Evolutionary conservation across 2,113 vertebrate genomes (phyloP), one percentile per base, ranked within the genome.

Genomic region (Oenanthe melanoleuca): DNA sequence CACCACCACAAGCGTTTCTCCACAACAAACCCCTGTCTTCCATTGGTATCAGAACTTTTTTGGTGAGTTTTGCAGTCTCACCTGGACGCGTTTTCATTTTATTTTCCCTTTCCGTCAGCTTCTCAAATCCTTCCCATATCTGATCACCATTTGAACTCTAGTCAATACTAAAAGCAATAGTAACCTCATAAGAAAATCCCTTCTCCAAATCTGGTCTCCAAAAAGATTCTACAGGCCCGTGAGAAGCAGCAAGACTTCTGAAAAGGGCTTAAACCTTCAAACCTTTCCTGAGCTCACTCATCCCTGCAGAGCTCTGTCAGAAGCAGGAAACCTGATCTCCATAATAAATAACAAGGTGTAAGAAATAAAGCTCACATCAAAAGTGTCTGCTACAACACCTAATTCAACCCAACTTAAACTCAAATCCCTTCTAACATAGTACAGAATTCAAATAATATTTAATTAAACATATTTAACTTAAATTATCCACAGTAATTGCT

Each of bases 41-140:
- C 53, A 11, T 2, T 13, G 33, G 33, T 45, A 78, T 3, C 16
- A 6, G 47, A 92, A 11, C 0, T 6, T 38, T 23, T 21, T 18
- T 0, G 25, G 25, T 31, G 6, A 69, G 75, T 23, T 44, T 45
- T 28, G 11, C 49, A 31, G 13, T 26, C 42, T 73, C 65, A 12
- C 29, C 33, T 73, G 34, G 57, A 69, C 80, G 40, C 0, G 0
- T 1, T 49, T 31, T 5, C 19, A 28, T 1, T 7, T 47, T 49
- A 44, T 47, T 65, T 88, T 73, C 29, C 64, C 55, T 1, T 75
- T 29, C 18, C 2, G 3, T 73, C 61, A 75, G 29, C 44, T 80
- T 34, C 33, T 70, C 56, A 85, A 59, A 31, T 22, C 18, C 19
- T 77, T 70, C 34, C 45, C 10, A 1, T 24, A 47, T 74, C 3